Evolutionary conservation across 2,113 vertebrate species (phyloP).

Genomic region (Sprattus sprattus): DNA sequence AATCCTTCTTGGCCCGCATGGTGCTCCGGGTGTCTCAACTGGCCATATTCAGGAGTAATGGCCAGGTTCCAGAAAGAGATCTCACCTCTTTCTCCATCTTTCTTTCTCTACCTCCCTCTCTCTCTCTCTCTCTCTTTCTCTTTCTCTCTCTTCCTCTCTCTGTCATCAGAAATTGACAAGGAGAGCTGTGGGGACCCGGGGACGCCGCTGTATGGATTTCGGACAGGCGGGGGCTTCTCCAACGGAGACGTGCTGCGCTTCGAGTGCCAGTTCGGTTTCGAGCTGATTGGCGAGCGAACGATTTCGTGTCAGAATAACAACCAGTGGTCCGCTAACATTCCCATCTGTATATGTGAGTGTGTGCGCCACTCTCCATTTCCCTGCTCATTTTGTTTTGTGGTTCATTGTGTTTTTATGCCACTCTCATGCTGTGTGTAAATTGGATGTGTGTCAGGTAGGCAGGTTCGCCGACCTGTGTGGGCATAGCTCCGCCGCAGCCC

Average conservation of each 20-base stretch:
- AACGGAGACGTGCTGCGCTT: slow-evolving; percentile 92
- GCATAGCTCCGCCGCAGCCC: neutral
- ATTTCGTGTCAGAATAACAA: slow-evolving; percentile 98
- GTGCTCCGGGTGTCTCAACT: neutral
- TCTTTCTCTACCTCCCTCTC: slow-evolving; percentile 24
- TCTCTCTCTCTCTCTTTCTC: neutral
- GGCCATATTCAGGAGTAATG: neutral
- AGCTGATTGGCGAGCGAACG: slow-evolving; percentile 94
- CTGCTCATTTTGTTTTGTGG: neutral
- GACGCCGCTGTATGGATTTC: slow-evolving; percentile 90
- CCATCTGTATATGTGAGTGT: slow-evolving; percentile 97
- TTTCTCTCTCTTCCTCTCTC: slow-evolving; percentile 24
- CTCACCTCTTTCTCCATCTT: neutral
- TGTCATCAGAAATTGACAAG: slow-evolving; percentile 90
- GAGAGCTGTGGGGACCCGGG: slow-evolving; percentile 97
- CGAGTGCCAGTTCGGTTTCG: slow-evolving; percentile 97
- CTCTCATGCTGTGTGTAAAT: neutral
- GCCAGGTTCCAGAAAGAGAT: neutral
- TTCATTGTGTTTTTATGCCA: neutral
- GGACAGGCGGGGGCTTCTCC: slow-evolving; percentile 93
- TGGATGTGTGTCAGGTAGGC: neutral
- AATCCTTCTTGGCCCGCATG: neutral
- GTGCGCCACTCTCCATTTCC: neutral
- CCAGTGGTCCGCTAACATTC: slow-evolving; percentile 99
- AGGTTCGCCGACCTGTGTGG: neutral